Conservation (phyloP, 2,888 invertebrate species). For the Cryptus armator region DNA sequence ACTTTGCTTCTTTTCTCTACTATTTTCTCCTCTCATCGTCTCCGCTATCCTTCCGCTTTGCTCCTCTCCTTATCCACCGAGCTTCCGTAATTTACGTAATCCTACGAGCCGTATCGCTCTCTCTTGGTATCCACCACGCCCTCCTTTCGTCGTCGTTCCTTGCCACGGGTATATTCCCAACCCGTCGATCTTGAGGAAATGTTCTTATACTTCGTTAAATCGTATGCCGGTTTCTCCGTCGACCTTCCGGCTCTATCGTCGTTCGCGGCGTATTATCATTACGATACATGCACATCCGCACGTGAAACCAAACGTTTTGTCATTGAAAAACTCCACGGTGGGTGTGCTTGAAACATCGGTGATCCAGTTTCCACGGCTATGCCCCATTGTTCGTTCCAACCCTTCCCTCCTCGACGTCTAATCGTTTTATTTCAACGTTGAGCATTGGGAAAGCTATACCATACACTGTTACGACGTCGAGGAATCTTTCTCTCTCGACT, state of each 20-base stretch:
- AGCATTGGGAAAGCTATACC: conserved; percentile 18
- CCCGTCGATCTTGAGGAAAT: neutral
- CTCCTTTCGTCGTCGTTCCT: conserved; percentile 8
- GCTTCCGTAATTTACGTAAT: conserved; percentile 77
- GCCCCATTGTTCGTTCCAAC: neutral
- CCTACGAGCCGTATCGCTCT: conserved; percentile 45
- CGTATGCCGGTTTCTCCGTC: neutral
- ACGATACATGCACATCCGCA: neutral
- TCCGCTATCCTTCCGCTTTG: conserved; percentile 27
- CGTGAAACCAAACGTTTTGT: neutral
- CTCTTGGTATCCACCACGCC: conserved; percentile 28
- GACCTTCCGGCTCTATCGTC: neutral
- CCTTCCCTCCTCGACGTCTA: neutral
- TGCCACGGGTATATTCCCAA: neutral
- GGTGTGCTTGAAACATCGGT: neutral
- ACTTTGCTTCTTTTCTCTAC: conserved; percentile 52
- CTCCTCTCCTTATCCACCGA: conserved; percentile 54
- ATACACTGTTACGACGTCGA: conserved; percentile 37
- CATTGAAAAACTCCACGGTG: neutral
- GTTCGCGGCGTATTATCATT: neutral
- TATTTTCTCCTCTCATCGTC: conserved; percentile 41
- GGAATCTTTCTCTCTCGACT: neutral
- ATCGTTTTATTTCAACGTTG: neutral
- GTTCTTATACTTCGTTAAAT: neutral
- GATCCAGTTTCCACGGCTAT: neutral